Evolutionary conservation across 2,113 vertebrate species (phyloP).

Genomic region (Corythaixoides concolor): DNA sequence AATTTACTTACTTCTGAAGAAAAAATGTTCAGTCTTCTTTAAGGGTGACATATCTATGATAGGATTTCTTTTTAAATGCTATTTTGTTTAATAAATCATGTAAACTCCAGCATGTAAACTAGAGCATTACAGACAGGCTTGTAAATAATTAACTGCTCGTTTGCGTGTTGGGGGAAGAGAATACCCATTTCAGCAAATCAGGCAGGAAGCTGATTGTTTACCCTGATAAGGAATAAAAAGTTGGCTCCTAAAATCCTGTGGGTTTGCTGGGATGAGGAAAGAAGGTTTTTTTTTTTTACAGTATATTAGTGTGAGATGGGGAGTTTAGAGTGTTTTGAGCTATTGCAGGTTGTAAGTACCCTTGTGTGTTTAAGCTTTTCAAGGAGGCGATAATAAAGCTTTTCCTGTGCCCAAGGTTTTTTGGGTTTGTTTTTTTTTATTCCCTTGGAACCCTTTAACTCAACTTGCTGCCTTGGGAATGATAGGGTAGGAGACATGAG

Average conservation of each 20-base stretch:
- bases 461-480: not conserved
- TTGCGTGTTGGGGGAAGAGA: constrained; percentile 24
- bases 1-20: not conserved
- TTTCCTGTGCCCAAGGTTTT: not conserved
- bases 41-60: not conserved
- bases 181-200: not conserved
- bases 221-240: not conserved
- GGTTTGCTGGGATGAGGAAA: not conserved
- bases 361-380: not conserved
- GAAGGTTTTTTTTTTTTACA: not conserved
- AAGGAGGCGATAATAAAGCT: not conserved
- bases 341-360: not conserved
- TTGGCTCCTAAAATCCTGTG: not conserved
- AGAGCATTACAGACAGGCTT: constrained; percentile 38
- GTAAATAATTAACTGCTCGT: constrained; percentile 62
- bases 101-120: constrained; percentile 48
- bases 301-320: not conserved
- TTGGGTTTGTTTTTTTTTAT: not conserved
- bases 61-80: constrained; percentile 16
- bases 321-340: not conserved
- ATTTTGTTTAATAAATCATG: constrained; percentile 65
- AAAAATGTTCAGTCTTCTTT: not conserved
- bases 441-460: not conserved
- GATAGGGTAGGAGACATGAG: not conserved
- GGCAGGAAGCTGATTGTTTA: not conserved